phyloP scores from a whole-genome alignment of 2,888 invertebrate genomes.

The Cyrtodaria siliqua region DNA sequence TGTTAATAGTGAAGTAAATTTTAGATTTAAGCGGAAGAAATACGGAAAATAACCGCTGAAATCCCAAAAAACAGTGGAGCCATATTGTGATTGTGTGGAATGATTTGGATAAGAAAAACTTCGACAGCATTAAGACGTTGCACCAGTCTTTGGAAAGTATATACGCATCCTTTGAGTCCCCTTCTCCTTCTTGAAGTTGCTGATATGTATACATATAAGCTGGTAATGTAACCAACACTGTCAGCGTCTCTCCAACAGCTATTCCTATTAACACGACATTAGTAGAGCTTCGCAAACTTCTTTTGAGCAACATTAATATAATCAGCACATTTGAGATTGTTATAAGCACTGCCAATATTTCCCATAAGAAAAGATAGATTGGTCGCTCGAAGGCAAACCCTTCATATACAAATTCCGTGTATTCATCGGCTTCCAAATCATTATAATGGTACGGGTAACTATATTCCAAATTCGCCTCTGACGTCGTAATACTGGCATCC shows the following conservation, averaged over 20 bases:
- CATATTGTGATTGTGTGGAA: neutral
- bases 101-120: neutral
- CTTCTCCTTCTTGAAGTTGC: neutral
- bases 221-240: neutral
- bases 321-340: neutral
- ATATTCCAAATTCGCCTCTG: no score
- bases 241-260: conserved; percentile 4
- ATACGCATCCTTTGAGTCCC: neutral
- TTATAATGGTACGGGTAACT: no score
- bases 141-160: conserved; percentile 4
- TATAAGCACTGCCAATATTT: neutral
- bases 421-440: no score
- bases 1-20: neutral
- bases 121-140: neutral
- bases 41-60: conserved; percentile 2
- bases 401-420: neutral
- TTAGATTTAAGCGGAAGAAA: neutral
- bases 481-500: no score
- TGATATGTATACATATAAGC: neutral
- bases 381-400: neutral
- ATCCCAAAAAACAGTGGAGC: conserved; percentile 5
- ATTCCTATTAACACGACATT: neutral
- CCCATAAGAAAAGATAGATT: neutral
- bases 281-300: neutral
- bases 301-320: neutral